Percentiles rank a stretch among this genome's conserved stretches.
Conservation (phyloP, 2,113 vertebrate genomes). For the Phasianus colchicus region DNA sequence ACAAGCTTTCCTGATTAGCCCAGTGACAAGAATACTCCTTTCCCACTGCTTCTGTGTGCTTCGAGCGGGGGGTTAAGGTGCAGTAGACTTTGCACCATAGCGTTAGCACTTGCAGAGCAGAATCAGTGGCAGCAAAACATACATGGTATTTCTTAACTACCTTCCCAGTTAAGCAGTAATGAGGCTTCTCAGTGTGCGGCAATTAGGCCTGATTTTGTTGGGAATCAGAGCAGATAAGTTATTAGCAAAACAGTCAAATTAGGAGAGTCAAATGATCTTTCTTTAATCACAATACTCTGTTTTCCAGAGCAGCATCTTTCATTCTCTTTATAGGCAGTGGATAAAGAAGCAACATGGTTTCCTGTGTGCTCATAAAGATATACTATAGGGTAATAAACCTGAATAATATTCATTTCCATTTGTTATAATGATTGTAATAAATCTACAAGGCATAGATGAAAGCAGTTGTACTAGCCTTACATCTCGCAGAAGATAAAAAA, state of each 20-base stretch:
- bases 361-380: conserved; percentile 55
- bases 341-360: conserved; percentile 64
- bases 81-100: background rate
- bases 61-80: background rate
- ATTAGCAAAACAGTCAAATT: conserved; percentile 66
- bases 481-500: conserved; percentile 48
- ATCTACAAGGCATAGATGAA: conserved; percentile 62
- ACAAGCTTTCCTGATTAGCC: background rate
- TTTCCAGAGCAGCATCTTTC: conserved; percentile 41
- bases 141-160: background rate
- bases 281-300: conserved; percentile 56
- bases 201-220: conserved; percentile 67
- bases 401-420: conserved; percentile 64
- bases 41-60: background rate
- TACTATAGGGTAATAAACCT: conserved; percentile 58
- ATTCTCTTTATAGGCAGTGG: conserved; percentile 30
- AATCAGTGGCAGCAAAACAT: background rate
- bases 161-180: background rate
- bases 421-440: conserved; percentile 66
- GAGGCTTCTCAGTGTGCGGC: conserved; percentile 57
- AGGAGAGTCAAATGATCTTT: conserved; percentile 67
- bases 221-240: conserved; percentile 70
- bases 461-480: conserved; percentile 48
- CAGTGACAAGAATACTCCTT: background rate
- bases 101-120: background rate